Conservation (phyloP, 2,888 invertebrate genomes). For the Tachina fera region DNA sequence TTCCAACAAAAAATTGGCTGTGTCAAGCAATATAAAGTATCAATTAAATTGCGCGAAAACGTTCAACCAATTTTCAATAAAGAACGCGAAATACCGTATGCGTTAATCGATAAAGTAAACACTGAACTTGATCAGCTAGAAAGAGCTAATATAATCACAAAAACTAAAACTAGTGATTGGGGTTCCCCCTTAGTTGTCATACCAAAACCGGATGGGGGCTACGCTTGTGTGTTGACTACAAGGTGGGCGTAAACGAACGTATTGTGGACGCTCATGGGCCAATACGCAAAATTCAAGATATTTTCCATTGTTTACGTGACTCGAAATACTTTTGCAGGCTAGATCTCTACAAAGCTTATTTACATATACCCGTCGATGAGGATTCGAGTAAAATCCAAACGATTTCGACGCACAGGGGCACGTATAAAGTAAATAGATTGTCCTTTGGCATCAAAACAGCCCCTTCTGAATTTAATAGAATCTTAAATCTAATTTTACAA, state of each 20-base stretch:
- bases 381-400: conserved; percentile 37
- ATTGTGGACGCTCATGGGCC: conserved; percentile 44
- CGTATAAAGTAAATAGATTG: neutral
- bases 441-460: conserved; percentile 2
- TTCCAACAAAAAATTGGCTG: conserved; percentile 40
- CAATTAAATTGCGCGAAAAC: conserved; percentile 45
- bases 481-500: neutral
- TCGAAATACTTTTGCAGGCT: conserved; percentile 59
- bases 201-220: neutral
- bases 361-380: conserved; percentile 52
- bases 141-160: conserved; percentile 6
- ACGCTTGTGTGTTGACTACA: neutral
- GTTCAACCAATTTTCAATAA: conserved; percentile 27
- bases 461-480: neutral
- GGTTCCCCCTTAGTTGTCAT: neutral
- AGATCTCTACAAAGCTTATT: conserved; percentile 17
- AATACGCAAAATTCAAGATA: conserved; percentile 60
- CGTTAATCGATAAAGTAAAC: conserved; percentile 13
- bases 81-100: conserved; percentile 30
- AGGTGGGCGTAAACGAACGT: conserved; percentile 27
- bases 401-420: neutral
- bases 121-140: conserved; percentile 21
- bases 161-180: conserved; percentile 1
- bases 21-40: conserved; percentile 28
- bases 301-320: conserved; percentile 50